These are phyloP conservation scores for Dendrolimus kikuchii DNA, from an alignment of 1,140 invertebrate species.

Conservation along the genomic window DNA sequence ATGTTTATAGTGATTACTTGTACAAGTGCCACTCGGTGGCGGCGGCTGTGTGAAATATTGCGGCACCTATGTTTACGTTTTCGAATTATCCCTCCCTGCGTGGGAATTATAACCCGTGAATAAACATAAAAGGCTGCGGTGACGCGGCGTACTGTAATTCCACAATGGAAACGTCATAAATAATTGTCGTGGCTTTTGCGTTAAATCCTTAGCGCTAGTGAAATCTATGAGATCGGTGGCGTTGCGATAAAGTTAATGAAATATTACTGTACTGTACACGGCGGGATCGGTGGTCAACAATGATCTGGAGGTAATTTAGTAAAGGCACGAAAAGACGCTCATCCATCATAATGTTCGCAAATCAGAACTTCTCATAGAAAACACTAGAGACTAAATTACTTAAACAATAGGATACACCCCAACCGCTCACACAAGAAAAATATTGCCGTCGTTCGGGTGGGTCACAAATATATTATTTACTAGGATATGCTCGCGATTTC, in stretches of 20 bases:
- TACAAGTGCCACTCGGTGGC: constrained; percentile 33
- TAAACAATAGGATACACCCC: too few species aligned
- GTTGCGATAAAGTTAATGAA: constrained; percentile 21
- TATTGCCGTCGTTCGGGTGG: too few species aligned
- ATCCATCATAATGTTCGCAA: too few species aligned
- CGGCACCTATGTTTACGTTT: constrained; percentile 42
- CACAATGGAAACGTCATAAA: constrained; percentile 45
- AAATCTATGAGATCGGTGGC: constrained; percentile 45
- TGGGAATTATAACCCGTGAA: constrained; percentile 49
- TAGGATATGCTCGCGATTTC: too few species aligned
- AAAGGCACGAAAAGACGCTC: too few species aligned
- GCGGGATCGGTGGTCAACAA: too few species aligned
- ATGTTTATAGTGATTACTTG: constrained; percentile 54
- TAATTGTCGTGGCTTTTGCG: constrained; percentile 49
- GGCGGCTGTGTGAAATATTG: constrained; percentile 40
- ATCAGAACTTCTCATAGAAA: too few species aligned
- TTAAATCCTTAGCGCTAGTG: constrained; percentile 47
- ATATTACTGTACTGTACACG: too few species aligned
- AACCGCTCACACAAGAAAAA: too few species aligned
- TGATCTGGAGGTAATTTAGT: too few species aligned
- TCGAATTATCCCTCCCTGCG: constrained; percentile 42
- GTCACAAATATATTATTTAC: too few species aligned
- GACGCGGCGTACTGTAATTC: constrained; percentile 35
- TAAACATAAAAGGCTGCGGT: constrained; percentile 52
- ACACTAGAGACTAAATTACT: too few species aligned